Percentiles rank a stretch among this genome's conserved stretches.
Conservation (phyloP, 2,888 invertebrate genomes). For the Machimus atricapillus region DNA sequence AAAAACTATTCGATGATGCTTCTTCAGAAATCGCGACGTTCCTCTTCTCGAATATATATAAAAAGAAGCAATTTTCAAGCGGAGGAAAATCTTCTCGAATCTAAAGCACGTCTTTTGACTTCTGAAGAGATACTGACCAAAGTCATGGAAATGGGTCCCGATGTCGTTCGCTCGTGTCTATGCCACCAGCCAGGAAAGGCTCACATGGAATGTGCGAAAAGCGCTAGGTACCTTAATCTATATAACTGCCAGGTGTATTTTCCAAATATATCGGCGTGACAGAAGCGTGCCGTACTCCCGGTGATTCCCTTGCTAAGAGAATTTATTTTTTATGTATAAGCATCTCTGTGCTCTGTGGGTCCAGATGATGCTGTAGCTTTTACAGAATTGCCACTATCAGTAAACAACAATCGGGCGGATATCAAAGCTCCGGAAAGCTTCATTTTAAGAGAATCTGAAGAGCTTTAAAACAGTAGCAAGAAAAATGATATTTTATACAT, state of each 20-base stretch:
- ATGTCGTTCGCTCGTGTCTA: background rate
- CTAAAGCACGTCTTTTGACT: background rate
- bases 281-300: background rate
- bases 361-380: background rate
- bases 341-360: background rate
- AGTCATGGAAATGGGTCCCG: background rate
- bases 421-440: background rate
- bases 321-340: background rate
- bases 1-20: background rate
- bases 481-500: background rate
- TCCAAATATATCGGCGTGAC: background rate
- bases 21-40: background rate
- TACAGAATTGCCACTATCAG: background rate
- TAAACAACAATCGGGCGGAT: background rate
- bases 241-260: slow-evolving; percentile 1
- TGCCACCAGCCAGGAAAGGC: background rate
- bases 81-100: background rate
- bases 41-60: background rate
- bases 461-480: background rate
- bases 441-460: background rate
- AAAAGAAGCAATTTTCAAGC: background rate
- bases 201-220: background rate
- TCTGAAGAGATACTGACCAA: slow-evolving; percentile 17
- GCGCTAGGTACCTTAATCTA: background rate
- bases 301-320: background rate